Base-by-base conservation (phyloP, 2,888 invertebrate species). In the Ichneumoninae sp. region DNA sequence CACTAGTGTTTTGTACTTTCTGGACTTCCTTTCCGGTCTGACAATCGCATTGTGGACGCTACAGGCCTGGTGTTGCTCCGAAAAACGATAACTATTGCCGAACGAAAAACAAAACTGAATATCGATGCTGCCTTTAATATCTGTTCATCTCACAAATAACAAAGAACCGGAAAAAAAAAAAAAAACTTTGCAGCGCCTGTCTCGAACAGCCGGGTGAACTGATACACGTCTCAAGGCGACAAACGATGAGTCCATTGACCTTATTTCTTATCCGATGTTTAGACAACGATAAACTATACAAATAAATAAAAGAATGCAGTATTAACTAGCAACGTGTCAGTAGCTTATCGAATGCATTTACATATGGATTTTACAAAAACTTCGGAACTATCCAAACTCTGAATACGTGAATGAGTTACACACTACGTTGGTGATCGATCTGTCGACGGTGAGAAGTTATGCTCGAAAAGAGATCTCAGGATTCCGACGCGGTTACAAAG, bases 21-120 rank as follows among this genome's bases (percentile, higher is more conserved):
- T 97, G 1, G 96, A 96, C 88, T 94, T 96, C 44, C 94, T 96
- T 89, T 95, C 96, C 0, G 96, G 95, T 92, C 87, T 95, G 5
- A 96, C 96, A 0, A 95, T 95, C 0, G 90, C 95, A 16, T 95
- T 95, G 0, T 96, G 96, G 96, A 94, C 94, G 1, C 82, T 95
- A 4, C 96, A 96, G 88, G 94, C 94, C 87, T 94, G 93, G 44
- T 77, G 88, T 13, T 85, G 84, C 6, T 89, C 79, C 60, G 83
- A 81, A 52, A 89, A 83, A 75, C 70, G 44, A 22, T 44, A 77
- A 65, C 72, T 66, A 68, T 62, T 16, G 44, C 60, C 44, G 13
- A 60, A 54, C n/a, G 1, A 26, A 44, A 76, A 2, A 71, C 3
- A 3, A 5, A 26, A 10, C 33, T 5, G 50, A 10, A 44, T 26